Base-by-base conservation (phyloP, 2,797 vertebrate genomes). In the Pelobates cultripes region DNA sequence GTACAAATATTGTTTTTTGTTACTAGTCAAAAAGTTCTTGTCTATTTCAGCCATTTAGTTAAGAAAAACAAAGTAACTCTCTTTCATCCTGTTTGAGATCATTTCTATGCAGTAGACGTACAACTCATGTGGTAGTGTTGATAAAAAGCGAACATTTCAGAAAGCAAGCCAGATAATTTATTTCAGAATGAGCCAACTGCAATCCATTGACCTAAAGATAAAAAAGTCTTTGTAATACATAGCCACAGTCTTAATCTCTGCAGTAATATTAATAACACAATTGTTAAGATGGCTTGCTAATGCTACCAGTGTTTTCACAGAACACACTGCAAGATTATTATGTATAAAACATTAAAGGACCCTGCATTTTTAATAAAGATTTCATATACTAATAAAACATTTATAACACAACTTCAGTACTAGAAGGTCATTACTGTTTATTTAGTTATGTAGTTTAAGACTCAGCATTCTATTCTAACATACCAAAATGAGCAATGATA, bases 81-180 rank as follows among this genome's bases (percentile, higher is more conserved):
- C 67, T 75, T 71, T 79, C n/a, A 55, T 9, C 66, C 67, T 51
- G 78, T 74, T 84, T 70, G 61, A 84, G 82, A 75, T 75, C 67
- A 79, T 84, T 79, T 79, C 67, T 67, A 79, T 84, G 82, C 82
- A 71, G 67, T 43, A 75, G 73, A 79, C 67, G 67, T 75, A 64
- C 57, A 64, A 12, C 15, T 63, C 43, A 13, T 63, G 53, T 55
- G 43, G 71, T 13, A 40, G 55, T 43, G 41, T 75, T 79, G 82
- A 79, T 84, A 84, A 79, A 79, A 64, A 84, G 72, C 76, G 73
- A 83, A 83, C 81, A 83, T 83, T 78, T 75, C 71, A 55, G 40
- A 79, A 75, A 47, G 72, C 72, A 75, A 47, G 60, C 15, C 66
- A 84, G 57, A 84, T 84, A 64, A 84, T 79, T 84, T 75, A 75